phyloP scores from a whole-genome alignment of 2,113 vertebrate species.

The Enhydra lutris region DNA sequence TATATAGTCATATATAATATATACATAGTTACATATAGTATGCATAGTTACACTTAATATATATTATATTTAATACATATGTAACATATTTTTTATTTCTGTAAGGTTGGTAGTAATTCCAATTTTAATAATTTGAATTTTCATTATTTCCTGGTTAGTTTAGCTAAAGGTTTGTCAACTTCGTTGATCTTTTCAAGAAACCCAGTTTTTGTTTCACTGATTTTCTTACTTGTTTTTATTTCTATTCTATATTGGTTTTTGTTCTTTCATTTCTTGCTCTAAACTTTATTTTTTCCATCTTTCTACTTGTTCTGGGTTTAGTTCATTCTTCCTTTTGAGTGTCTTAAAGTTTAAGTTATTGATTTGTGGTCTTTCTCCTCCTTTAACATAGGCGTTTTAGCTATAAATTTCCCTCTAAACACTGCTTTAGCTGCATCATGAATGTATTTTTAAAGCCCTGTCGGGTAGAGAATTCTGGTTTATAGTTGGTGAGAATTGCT shows the following conservation, averaged over 20 bases:
- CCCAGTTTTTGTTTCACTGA: background rate
- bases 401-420: conserved; percentile 43
- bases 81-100: background rate
- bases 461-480: background rate
- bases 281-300: background rate
- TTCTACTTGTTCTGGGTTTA: background rate
- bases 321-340: background rate
- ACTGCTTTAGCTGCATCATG: conserved; percentile 14
- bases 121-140: background rate
- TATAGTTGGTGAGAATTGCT: background rate
- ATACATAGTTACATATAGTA: background rate
- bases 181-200: background rate
- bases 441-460: background rate
- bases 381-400: background rate
- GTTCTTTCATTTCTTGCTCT: background rate
- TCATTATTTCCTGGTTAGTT: background rate
- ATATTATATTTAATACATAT: background rate
- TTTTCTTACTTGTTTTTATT: background rate
- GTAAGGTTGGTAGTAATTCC: background rate
- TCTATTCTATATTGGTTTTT: background rate
- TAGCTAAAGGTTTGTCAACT: background rate
- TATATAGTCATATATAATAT: background rate
- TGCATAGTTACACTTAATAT: background rate
- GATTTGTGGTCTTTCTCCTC: background rate
- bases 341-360: background rate